Evolutionary conservation across 2,113 vertebrate genomes (phyloP), one percentile per base, ranked within the genome.

Genomic region (Neoarius graeffei): DNA sequence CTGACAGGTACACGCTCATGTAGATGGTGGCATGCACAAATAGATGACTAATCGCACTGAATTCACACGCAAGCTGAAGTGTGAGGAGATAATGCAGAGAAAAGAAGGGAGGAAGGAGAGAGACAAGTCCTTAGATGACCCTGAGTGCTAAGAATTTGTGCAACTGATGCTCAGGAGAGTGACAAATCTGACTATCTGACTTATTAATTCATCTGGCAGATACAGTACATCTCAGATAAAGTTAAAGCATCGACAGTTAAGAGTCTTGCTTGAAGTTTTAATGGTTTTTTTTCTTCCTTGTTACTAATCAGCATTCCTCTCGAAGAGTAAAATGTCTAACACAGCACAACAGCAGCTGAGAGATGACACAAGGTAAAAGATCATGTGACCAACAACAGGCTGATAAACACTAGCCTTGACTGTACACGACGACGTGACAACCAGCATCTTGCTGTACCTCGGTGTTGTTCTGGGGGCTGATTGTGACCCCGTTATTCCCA

Each of bases 391-490:
- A 81, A 81, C 27, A 59, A 59, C 52, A 59, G 79, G n/a, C n/a
- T 52, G 25, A 11, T 20, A 25, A 81, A 82, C 59, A 25, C 59
- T n/a, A 42, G 59, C 6, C 8, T 5, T 42, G 77, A 82, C 25
- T 84, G 50, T 19, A 84, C 42, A 86, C 17, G 69, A 81, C 73
- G 30, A 25, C 27, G 66, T 71, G 52, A 83, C 30, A 85, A 2
- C 88, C 80, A 85, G 69, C 87, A 56, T 86, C 15, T 48, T n/a
- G n/a, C 42, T 90, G 91, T 96, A 97, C 96, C 96, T 97, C 96
- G 77, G 91, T 83, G 52, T 66, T 88, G 88, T 89, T 90, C 69
- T 90, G 91, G 62, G 93, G 89, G 84, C 89, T 92, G 14, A 94
- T 93, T 9, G 91, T 89, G 90, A 88, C 89, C 87, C 92, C 93